Conservation (phyloP, 35 echinoderm and acorn worm species). For the Nesometra sesokonis region DNA sequence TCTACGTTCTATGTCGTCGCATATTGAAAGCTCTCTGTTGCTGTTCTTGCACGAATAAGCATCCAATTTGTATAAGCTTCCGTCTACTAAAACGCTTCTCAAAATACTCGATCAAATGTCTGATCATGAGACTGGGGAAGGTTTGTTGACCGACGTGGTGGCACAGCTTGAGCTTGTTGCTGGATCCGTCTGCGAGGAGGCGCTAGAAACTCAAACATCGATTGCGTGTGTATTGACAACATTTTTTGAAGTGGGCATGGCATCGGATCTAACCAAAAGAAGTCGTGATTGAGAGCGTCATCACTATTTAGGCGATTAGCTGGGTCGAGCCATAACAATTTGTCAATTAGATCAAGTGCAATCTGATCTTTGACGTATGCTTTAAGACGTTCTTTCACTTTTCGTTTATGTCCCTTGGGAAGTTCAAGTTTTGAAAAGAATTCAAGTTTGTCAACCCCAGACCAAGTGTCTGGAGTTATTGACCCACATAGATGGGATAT, state of each 20-base stretch:
- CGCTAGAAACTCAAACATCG: conserved; percentile 93
- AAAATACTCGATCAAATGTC: conserved; percentile 19
- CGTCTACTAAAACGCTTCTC: too few species aligned
- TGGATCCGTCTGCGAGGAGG: conserved; percentile 45
- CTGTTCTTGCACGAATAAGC: too few species aligned
- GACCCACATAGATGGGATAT: conserved; percentile 88
- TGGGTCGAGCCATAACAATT: conserved; percentile 64
- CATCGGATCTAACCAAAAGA: conserved; percentile 93
- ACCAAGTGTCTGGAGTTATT: conserved; percentile 60
- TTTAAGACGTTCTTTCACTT: conserved; percentile 80
- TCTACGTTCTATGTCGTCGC: too few species aligned
- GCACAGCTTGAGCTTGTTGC: neutral
- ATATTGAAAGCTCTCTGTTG: too few species aligned
- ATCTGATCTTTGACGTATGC: conserved; percentile 90
- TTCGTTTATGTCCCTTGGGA: conserved; percentile 77
- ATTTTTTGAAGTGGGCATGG: conserved; percentile 51
- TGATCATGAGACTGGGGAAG: neutral
- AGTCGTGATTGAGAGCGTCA: conserved; percentile 83
- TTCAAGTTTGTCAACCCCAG: conserved; percentile 70
- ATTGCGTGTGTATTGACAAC: conserved; percentile 79
- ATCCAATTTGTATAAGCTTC: too few species aligned
- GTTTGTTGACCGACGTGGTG: conserved; percentile 11
- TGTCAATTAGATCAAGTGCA: conserved; percentile 86
- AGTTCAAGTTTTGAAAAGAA: conserved; percentile 66
- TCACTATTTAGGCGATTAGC: conserved; percentile 47